Evolutionary conservation across 2,888 invertebrate genomes (phyloP), one percentile per base, ranked within the genome.

Genomic region (Drosophila tanythrix): DNA sequence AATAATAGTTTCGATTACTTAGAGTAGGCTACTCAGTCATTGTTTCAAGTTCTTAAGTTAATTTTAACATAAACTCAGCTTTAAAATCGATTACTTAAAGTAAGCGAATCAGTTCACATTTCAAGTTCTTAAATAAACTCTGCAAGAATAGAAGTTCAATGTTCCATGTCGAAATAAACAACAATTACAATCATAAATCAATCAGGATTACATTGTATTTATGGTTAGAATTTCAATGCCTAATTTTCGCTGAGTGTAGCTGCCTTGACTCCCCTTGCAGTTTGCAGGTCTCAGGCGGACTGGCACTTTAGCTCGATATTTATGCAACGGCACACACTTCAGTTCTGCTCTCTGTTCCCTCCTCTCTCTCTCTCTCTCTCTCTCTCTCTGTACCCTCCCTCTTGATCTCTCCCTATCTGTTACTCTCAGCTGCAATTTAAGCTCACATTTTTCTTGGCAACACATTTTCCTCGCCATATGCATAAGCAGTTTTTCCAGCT

Each of bases 371-470:
- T 18, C 27, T 59, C 21, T 31, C 21, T 18, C 7, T 43, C 35
- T 36, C 21, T 25, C 7, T 8, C 15, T 15, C 4, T 15, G 21
- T 5, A 46, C 21, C 13, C 13, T 21, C 21, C 43, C 43, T 43
- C 43, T 43, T 21, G 43, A 13, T 43, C 21, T 6, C 21, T 21
- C 21, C 21, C 46, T 13, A 3, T 46, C 8, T 46, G 8, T 55
- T 33, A 48, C 48, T 11, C 55, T 77, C 70, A 68, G 74, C 77
- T 75, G 86, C 90, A 90, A 88, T 88, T 85, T 88, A 90, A 90
- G 83, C 88, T 83, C 83, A 79, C 90, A 86, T 86, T 88, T 90
- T 86, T 86, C 90, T 90, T 90, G 87, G 90, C 89, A 84, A 81
- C 89, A 87, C 88, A 82, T 80, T 90, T 85, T 90, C 86, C 87